A percentile compares a stretch with the other conserved stretches of the same genome.
These are phyloP conservation scores for Pogonognathellus flavescens DNA, from an alignment of 1,140 invertebrate genomes.

Conservation along the genomic window DNA sequence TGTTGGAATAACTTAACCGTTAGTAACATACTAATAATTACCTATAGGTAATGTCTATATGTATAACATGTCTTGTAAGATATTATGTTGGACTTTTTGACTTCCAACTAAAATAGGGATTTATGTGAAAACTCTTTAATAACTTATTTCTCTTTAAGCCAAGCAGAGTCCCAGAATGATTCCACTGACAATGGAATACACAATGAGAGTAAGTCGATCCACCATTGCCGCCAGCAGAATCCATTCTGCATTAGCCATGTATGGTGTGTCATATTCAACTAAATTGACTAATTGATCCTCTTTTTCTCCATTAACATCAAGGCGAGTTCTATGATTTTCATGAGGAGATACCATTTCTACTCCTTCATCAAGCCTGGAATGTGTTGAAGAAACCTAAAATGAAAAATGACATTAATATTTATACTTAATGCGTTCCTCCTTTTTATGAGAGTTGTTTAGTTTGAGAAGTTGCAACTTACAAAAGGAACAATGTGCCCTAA, in stretches of 20 bases:
- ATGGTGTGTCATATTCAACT: slow-evolving; percentile 54
- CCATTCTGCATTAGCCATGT: slow-evolving; percentile 64
- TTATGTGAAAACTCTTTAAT: neutral
- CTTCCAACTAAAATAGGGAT: too few relatives aligned
- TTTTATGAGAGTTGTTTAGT: slow-evolving; percentile 1
- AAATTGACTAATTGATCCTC: slow-evolving; percentile 55
- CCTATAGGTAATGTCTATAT: too few relatives aligned
- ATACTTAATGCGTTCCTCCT: neutral
- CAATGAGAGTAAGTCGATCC: slow-evolving; percentile 62
- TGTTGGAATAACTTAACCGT: too few relatives aligned
- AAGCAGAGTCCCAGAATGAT: slow-evolving; percentile 62
- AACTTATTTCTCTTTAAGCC: slow-evolving; percentile 6
- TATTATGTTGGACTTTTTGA: too few relatives aligned
- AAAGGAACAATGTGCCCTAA: slow-evolving; percentile 64
- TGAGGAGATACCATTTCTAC: slow-evolving; percentile 57
- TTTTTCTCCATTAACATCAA: slow-evolving; percentile 44
- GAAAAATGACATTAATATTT: neutral
- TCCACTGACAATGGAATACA: slow-evolving; percentile 59
- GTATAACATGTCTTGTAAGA: too few relatives aligned
- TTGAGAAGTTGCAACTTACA: slow-evolving; percentile 45
- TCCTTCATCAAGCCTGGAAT: slow-evolving; percentile 60
- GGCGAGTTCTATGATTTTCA: slow-evolving; percentile 44
- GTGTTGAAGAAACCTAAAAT: slow-evolving; percentile 59
- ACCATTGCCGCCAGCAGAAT: slow-evolving; percentile 65
- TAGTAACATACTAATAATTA: too few relatives aligned